phyloP scores from a whole-genome alignment of 2,797 vertebrate species.

The Psittacula derbiana region DNA sequence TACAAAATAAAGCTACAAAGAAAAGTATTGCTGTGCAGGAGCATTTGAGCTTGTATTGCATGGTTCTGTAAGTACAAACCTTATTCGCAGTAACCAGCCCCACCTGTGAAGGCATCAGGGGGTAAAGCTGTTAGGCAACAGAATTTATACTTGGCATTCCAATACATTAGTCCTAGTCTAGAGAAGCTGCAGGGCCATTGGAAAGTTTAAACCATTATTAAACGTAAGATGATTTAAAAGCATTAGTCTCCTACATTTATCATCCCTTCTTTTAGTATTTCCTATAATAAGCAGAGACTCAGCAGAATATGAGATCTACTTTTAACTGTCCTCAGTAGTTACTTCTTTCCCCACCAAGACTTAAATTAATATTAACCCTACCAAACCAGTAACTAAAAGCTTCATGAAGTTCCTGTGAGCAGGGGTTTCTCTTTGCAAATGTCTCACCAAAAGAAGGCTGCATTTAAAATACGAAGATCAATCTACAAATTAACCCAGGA shows the following conservation, averaged over 20 bases:
- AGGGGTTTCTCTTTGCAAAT: not conserved
- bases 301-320: not conserved
- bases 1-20: constrained; percentile 54
- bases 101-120: constrained; percentile 85
- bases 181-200: constrained; percentile 40
- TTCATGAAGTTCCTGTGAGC: not conserved
- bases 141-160: constrained; percentile 44
- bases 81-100: constrained; percentile 82
- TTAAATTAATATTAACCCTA: not conserved
- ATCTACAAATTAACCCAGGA: not conserved
- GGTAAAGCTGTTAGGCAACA: constrained; percentile 78
- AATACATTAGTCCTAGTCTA: constrained; percentile 60
- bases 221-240: constrained; percentile 21
- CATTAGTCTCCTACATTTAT: not conserved
- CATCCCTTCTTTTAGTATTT: not conserved
- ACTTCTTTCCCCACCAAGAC: not conserved
- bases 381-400: not conserved
- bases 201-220: constrained; percentile 28
- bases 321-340: not conserved
- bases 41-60: constrained; percentile 56
- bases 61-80: constrained; percentile 83
- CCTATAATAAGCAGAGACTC: not conserved
- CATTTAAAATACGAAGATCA: not conserved
- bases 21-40: constrained; percentile 53
- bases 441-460: not conserved